These are phyloP conservation scores for Perca flavescens DNA, from an alignment of 2,113 vertebrate genomes.

Conservation along the genomic window DNA sequence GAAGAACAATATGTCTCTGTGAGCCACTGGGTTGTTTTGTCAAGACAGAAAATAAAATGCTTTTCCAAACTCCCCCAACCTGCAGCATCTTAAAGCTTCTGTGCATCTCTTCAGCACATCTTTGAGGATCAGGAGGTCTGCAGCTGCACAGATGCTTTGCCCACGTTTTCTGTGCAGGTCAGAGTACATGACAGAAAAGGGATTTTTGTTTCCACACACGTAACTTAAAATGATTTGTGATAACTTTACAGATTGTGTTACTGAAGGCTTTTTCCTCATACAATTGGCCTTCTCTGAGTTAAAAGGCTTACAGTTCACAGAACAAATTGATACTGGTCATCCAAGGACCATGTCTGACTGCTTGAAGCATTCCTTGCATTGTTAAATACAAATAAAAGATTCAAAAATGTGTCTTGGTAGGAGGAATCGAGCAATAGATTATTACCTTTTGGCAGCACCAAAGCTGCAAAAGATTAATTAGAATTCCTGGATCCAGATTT, in stretches of 20 bases:
- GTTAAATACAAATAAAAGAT: conserved; percentile 53
- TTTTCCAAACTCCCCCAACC: conserved; percentile 32
- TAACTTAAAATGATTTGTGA: neutral
- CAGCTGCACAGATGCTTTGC: neutral
- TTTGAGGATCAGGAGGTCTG: conserved; percentile 34
- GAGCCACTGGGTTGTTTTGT: neutral
- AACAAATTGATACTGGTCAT: conserved; percentile 40
- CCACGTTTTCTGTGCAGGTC: conserved; percentile 17
- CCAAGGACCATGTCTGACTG: neutral
- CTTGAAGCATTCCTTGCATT: conserved; percentile 17
- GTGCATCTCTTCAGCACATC: conserved; percentile 1
- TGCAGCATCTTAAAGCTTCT: conserved; percentile 31
- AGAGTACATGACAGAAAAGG: neutral
- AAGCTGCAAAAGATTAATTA: conserved; percentile 31
- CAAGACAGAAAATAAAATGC: neutral
- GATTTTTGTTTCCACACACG: neutral
- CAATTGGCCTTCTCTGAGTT: neutral
- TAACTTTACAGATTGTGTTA: neutral
- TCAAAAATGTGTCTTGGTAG: conserved; percentile 12
- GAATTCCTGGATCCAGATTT: conserved; percentile 25
- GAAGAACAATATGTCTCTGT: neutral
- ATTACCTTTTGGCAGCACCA: conserved; percentile 13
- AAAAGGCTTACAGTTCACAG: conserved; percentile 14
- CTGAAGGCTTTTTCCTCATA: conserved; percentile 28
- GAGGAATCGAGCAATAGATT: conserved; percentile 14